Conservation (phyloP, 2,113 vertebrate species). For the Caranx ignobilis region DNA sequence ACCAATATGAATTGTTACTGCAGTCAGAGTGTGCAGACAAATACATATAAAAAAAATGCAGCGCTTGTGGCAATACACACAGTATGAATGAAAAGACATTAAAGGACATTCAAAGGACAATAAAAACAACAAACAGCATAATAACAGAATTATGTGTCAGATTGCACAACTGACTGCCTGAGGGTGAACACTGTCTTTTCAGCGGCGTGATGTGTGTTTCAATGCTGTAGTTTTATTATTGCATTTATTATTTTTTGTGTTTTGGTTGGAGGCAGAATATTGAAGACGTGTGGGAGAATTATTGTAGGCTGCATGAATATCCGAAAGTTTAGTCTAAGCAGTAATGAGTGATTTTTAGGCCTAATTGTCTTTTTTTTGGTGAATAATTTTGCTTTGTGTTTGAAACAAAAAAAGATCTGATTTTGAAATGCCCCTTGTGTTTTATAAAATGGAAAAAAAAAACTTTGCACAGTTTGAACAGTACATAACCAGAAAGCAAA, state of each 20-base stretch:
- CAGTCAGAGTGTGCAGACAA: background rate
- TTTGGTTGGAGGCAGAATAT: slow-evolving; percentile 36
- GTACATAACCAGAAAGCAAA: background rate
- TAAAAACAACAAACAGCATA: slow-evolving; percentile 40
- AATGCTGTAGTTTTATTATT: slow-evolving; percentile 39
- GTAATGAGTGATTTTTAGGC: background rate
- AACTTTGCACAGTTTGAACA: background rate
- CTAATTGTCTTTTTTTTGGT: background rate
- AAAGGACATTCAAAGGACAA: slow-evolving; percentile 40
- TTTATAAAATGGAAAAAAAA: background rate
- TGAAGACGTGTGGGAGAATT: slow-evolving; percentile 9
- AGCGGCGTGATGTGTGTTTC: slow-evolving; percentile 35
- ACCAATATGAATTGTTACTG: background rate
- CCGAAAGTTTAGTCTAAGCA: background rate
- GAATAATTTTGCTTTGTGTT: background rate
- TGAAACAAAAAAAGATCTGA: background rate
- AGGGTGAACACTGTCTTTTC: slow-evolving; percentile 27
- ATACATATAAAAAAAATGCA: slow-evolving; percentile 3
- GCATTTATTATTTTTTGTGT: slow-evolving; percentile 43
- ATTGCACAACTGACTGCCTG: slow-evolving; percentile 31
- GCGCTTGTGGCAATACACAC: slow-evolving; percentile 1
- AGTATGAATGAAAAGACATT: slow-evolving; percentile 23
- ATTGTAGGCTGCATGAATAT: background rate
- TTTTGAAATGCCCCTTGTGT: background rate
- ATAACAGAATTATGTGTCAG: slow-evolving; percentile 25